Conservation (phyloP, 2,797 vertebrate species). For the Melanotaenia maccullochi region DNA sequence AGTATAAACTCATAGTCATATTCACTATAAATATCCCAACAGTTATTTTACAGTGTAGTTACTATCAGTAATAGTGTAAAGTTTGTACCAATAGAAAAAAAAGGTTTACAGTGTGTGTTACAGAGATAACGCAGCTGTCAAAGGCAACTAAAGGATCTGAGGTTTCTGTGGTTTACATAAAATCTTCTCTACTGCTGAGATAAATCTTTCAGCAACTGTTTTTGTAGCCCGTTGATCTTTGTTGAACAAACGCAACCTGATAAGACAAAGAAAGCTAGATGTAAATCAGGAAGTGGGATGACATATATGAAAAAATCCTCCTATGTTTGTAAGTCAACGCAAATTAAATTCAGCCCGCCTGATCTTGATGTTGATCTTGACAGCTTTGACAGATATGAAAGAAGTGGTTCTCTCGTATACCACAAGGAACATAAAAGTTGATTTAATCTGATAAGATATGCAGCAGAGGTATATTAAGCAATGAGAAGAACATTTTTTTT, state of each 20-base stretch:
- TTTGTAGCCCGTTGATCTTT: slow-evolving; percentile 4
- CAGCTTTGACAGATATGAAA: slow-evolving; percentile 24
- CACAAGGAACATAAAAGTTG: neutral
- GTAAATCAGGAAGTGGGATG: slow-evolving; percentile 33
- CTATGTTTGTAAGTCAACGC: slow-evolving; percentile 11
- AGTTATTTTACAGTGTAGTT: neutral
- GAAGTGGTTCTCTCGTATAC: neutral
- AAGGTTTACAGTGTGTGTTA: neutral
- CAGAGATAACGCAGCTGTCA: slow-evolving; percentile 1
- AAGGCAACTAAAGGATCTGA: slow-evolving; percentile 10
- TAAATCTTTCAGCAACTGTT: slow-evolving; percentile 25
- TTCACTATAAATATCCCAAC: too few relatives aligned
- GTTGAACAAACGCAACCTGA: slow-evolving; percentile 21
- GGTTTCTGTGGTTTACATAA: slow-evolving; percentile 13
- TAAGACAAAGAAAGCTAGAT: slow-evolving; percentile 23
- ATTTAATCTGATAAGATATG: slow-evolving; percentile 31
- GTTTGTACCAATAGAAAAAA: neutral
- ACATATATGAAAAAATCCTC: slow-evolving; percentile 33
- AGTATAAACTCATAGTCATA: neutral
- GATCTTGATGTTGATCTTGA: slow-evolving; percentile 30
- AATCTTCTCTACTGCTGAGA: slow-evolving; percentile 1
- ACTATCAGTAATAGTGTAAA: neutral
- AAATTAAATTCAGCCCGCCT: slow-evolving; percentile 9
- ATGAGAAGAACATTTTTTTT: slow-evolving; percentile 12
- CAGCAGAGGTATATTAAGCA: neutral